Conservation (phyloP, 2,113 vertebrate species). For the Carassius auratus region DNA sequence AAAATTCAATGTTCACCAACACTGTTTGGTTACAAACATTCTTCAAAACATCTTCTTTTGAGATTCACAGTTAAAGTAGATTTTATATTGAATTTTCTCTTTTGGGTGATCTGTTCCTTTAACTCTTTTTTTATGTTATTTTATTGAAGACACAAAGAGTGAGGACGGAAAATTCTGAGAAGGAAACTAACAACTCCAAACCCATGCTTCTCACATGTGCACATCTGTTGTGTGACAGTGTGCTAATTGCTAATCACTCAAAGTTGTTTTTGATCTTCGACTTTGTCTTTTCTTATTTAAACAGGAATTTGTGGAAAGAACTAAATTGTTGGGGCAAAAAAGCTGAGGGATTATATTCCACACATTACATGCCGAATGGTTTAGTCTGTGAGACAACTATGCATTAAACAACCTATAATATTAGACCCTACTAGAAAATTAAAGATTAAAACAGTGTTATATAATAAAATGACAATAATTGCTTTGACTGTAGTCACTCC, state of each 20-base stretch:
- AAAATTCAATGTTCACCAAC: not conserved
- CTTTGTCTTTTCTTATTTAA: not conserved
- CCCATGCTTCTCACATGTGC: not conserved
- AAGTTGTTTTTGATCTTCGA: not conserved
- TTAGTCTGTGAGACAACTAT: not conserved
- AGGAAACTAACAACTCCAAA: not conserved
- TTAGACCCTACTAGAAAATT: not conserved
- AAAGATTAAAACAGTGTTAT: not conserved
- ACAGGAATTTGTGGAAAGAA: not conserved
- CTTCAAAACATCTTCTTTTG: not conserved
- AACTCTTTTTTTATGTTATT: not conserved
- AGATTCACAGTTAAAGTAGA: not conserved
- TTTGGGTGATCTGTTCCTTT: not conserved
- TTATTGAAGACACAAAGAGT: not conserved
- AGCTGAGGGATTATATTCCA: not conserved
- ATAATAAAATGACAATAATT: conserved; percentile 60
- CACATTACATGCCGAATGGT: not conserved
- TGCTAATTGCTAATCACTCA: not conserved
- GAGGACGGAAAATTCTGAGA: not conserved
- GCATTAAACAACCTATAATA: not conserved
- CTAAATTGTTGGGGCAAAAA: not conserved
- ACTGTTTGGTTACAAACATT: not conserved
- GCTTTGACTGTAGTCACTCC: conserved; percentile 54
- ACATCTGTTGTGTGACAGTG: not conserved
- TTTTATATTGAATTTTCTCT: not conserved